phyloP scores from a whole-genome alignment of 1,140 invertebrate species.

The Antheraea pernyi region DNA sequence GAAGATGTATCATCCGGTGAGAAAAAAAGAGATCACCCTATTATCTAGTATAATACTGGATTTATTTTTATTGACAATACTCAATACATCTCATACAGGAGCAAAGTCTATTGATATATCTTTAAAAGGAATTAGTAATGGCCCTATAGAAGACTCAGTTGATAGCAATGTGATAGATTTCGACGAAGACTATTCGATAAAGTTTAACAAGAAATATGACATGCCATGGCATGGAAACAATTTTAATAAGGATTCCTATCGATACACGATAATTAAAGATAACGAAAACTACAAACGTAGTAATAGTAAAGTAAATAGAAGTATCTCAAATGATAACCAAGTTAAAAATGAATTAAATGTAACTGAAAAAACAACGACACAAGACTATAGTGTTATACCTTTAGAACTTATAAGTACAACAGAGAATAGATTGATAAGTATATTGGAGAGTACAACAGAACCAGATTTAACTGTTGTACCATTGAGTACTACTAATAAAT shows the following conservation, averaged over 20 bases:
- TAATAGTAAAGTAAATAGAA: slow-evolving; percentile 22
- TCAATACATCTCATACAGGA: slow-evolving; percentile 17
- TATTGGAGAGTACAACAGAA: slow-evolving; percentile 57
- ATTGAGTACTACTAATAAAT: slow-evolving; percentile 50
- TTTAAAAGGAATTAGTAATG: slow-evolving; percentile 42
- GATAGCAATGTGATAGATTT: slow-evolving; percentile 71
- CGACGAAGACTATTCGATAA: slow-evolving; percentile 34
- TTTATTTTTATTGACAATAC: not conserved
- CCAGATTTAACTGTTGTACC: slow-evolving; percentile 66
- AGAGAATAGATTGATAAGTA: slow-evolving; percentile 41
- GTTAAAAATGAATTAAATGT: slow-evolving; percentile 20
- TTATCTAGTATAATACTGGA: slow-evolving; percentile 31
- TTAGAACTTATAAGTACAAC: slow-evolving; percentile 66
- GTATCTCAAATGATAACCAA: slow-evolving; percentile 6
- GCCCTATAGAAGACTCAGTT: slow-evolving; percentile 38
- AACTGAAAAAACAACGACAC: slow-evolving; percentile 30
- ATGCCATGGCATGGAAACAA: slow-evolving; percentile 48
- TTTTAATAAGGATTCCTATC: slow-evolving; percentile 58
- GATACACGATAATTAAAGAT: slow-evolving; percentile 56
- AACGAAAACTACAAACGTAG: slow-evolving; percentile 24
- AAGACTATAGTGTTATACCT: slow-evolving; percentile 62
- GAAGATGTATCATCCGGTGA: slow-evolving; percentile 55
- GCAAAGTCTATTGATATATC: slow-evolving; percentile 44
- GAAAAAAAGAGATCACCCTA: slow-evolving; percentile 39
- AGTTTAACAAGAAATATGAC: slow-evolving; percentile 36